phyloP scores from a whole-genome alignment of 2,888 invertebrate species.

The Luperina nickerlii region DNA sequence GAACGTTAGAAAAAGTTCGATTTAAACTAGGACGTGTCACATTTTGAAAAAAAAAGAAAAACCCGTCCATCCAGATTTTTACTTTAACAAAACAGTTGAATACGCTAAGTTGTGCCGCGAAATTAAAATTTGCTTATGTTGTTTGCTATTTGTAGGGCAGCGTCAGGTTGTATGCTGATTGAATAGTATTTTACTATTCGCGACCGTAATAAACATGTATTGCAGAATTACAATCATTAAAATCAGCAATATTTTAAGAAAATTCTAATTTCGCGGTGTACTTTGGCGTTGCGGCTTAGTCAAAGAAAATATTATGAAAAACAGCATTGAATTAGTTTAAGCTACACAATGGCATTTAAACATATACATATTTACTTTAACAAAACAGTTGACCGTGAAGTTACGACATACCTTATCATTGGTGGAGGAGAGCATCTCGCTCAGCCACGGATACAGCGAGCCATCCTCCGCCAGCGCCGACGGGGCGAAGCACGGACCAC shows the following conservation, averaged over 20 bases:
- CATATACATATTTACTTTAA: background rate
- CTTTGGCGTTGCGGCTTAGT: background rate
- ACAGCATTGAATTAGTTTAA: background rate
- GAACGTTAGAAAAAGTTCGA: background rate
- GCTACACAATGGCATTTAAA: background rate
- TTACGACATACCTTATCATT: conserved; percentile 93
- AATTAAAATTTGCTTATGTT: background rate
- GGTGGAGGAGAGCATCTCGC: conserved; percentile 96
- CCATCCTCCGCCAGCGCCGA: conserved; percentile 97
- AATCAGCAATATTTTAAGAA: background rate
- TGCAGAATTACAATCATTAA: background rate
- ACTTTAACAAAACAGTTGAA: too few relatives aligned
- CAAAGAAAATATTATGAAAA: background rate
- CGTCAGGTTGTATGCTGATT: background rate
- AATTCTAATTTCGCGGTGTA: background rate
- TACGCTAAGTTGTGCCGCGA: background rate
- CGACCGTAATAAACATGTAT: background rate
- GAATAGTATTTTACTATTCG: background rate
- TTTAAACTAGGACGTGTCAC: background rate
- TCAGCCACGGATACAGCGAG: conserved; percentile 98
- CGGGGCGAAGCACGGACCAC: conserved; percentile 98
- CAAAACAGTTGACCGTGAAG: background rate
- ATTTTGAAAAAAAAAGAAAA: background rate
- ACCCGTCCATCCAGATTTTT: background rate
- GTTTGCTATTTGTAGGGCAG: background rate